phyloP scores from a whole-genome alignment of 2,888 invertebrate species.

The Lamellibrachia columna region DNA sequence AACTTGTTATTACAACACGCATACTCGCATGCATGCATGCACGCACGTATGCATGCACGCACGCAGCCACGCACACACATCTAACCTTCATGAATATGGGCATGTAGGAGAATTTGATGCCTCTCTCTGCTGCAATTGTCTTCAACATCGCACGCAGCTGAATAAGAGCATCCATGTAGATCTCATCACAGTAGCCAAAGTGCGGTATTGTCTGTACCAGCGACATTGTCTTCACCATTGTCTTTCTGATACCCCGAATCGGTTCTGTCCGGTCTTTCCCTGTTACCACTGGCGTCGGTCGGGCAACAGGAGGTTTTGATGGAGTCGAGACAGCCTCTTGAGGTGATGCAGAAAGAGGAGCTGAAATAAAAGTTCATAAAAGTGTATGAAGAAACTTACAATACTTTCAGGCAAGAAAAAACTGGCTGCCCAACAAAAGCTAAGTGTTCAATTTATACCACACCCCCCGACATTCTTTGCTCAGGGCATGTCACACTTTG shows the following conservation, averaged over 20 bases:
- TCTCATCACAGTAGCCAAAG: conserved; percentile 92
- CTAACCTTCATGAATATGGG: conserved; percentile 89
- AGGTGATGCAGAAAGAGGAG: not conserved
- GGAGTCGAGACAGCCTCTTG: not conserved
- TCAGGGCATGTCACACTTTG: no score
- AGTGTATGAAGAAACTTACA: no score
- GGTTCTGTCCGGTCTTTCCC: conserved; percentile 72
- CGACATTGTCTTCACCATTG: conserved; percentile 97
- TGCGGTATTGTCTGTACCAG: conserved; percentile 82
- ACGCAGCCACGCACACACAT: not conserved
- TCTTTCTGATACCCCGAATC: conserved; percentile 81
- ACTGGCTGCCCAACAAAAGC: no score
- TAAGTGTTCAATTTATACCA: no score
- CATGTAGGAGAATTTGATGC: conserved; percentile 87
- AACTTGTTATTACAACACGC: not conserved
- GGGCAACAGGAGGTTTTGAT: not conserved
- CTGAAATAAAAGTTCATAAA: not conserved
- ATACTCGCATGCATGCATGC: not conserved
- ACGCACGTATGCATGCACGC: not conserved
- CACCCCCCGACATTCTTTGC: no score
- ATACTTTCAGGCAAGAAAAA: no score
- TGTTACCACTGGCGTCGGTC: conserved; percentile 28
- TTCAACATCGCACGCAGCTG: conserved; percentile 77
- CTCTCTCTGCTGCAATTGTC: conserved; percentile 65
- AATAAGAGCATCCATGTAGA: conserved; percentile 81